Percentiles rank a stretch among this genome's conserved stretches.
Conservation (phyloP, 2,113 vertebrate genomes). For the Poeciliopsis occidentalis region DNA sequence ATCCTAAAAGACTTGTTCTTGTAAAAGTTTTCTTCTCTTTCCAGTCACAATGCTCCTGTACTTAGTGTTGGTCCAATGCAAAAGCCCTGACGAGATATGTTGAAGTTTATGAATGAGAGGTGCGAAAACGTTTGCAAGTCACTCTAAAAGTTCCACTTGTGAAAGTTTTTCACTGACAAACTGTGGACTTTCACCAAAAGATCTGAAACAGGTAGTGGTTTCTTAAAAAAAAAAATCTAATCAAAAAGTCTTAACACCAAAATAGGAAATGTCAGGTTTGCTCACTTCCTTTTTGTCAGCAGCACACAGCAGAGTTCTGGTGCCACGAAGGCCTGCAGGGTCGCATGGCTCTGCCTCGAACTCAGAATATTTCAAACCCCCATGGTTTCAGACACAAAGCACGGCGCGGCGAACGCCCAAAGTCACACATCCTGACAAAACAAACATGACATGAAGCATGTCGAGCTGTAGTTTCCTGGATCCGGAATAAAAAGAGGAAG, state of each 20-base stretch:
- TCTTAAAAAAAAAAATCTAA: constrained; percentile 5
- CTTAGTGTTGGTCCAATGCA: too few relatives aligned
- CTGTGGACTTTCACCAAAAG: neutral
- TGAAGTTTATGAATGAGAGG: neutral
- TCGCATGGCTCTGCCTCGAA: constrained; percentile 14
- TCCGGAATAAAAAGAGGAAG: constrained; percentile 17
- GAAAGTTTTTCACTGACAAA: neutral
- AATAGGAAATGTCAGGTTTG: constrained; percentile 20
- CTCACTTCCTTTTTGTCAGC: constrained; percentile 40
- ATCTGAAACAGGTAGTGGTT: neutral
- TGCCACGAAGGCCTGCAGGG: neutral
- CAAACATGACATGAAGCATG: constrained; percentile 39
- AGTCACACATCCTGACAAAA: constrained; percentile 32
- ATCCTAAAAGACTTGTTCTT: too few relatives aligned
- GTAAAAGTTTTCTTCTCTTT: too few relatives aligned
- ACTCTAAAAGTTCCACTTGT: too few relatives aligned
- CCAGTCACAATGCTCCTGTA: too few relatives aligned
- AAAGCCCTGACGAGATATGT: too few relatives aligned
- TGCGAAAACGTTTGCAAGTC: neutral
- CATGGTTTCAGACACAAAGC: constrained; percentile 27
- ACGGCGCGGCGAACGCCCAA: constrained; percentile 35
- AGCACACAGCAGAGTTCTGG: constrained; percentile 6
- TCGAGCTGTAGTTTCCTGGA: constrained; percentile 52
- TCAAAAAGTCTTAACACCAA: constrained; percentile 5
- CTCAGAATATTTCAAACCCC: constrained; percentile 35